phyloP scores from a whole-genome alignment of 2,888 invertebrate genomes.

The Nomada fabriciana region DNA sequence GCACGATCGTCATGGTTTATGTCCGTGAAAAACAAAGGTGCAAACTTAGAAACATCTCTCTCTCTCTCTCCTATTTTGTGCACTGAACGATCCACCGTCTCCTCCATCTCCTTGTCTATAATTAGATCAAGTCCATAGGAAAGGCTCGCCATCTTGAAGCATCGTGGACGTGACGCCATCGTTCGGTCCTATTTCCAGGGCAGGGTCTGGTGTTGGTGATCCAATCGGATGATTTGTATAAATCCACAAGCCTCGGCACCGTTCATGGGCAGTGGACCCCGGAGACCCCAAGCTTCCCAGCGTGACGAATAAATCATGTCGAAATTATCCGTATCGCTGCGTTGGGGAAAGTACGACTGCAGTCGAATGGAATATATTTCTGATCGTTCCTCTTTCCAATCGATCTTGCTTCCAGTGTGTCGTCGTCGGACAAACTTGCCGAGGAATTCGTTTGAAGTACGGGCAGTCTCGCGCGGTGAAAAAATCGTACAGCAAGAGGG shows the following conservation, averaged over 20 bases:
- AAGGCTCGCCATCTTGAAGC: constrained; percentile 60
- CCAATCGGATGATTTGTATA: constrained; percentile 39
- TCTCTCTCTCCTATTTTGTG: background rate
- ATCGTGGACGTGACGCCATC: constrained; percentile 62
- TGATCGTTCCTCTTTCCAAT: background rate
- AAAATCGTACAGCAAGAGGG: too few relatives aligned
- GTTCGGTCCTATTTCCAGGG: constrained; percentile 49
- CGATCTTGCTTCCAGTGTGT: background rate
- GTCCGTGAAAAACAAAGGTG: background rate
- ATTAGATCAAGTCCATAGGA: constrained; percentile 67
- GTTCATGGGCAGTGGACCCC: background rate
- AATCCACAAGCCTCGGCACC: background rate
- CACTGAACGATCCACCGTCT: constrained; percentile 1
- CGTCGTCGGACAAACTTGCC: background rate
- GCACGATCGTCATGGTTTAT: background rate
- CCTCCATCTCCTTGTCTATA: constrained; percentile 62
- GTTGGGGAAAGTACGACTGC: background rate
- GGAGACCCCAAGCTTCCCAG: background rate
- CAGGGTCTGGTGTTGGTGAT: constrained; percentile 29
- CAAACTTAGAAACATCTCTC: background rate
- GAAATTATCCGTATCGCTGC: constrained; percentile 1
- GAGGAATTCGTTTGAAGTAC: background rate
- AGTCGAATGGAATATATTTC: constrained; percentile 6
- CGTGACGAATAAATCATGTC: background rate
- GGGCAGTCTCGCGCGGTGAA: too few relatives aligned